phyloP scores from a whole-genome alignment of 1,140 invertebrate genomes.

The Archivesica marissinica region DNA sequence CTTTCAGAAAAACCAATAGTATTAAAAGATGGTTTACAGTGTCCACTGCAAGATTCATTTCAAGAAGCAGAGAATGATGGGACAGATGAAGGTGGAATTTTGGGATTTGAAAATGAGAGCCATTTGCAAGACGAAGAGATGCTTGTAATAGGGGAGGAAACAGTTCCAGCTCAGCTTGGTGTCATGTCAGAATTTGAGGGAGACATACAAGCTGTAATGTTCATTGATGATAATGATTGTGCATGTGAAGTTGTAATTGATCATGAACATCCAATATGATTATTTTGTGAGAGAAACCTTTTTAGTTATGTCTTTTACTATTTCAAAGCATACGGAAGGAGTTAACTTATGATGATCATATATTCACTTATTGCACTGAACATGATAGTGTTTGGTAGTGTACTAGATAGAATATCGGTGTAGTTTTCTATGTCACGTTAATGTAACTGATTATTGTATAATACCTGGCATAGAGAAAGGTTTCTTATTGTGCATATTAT shows the following conservation, averaged over 20 bases:
- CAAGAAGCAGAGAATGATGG: not conserved
- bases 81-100: not conserved
- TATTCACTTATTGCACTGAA: too few relatives aligned
- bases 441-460: too few relatives aligned
- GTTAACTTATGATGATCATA: too few relatives aligned
- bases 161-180: not conserved
- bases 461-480: too few relatives aligned
- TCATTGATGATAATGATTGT: constrained; percentile 28
- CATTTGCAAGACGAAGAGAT: not conserved
- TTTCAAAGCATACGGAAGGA: too few relatives aligned
- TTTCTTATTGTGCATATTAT: too few relatives aligned
- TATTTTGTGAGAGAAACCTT: too few relatives aligned
- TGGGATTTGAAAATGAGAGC: not conserved
- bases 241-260: constrained; percentile 30
- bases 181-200: not conserved
- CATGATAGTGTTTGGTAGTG: too few relatives aligned
- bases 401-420: too few relatives aligned
- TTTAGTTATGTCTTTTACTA: too few relatives aligned
- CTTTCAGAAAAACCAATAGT: not conserved
- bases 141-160: not conserved
- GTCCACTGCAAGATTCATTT: not conserved
- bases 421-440: too few relatives aligned
- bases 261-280: not conserved
- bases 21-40: not conserved
- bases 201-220: constrained; percentile 37